Percentiles rank a stretch among this genome's conserved stretches.
Conservation (phyloP, 2,797 vertebrate genomes). For the Sciurus carolinensis region DNA sequence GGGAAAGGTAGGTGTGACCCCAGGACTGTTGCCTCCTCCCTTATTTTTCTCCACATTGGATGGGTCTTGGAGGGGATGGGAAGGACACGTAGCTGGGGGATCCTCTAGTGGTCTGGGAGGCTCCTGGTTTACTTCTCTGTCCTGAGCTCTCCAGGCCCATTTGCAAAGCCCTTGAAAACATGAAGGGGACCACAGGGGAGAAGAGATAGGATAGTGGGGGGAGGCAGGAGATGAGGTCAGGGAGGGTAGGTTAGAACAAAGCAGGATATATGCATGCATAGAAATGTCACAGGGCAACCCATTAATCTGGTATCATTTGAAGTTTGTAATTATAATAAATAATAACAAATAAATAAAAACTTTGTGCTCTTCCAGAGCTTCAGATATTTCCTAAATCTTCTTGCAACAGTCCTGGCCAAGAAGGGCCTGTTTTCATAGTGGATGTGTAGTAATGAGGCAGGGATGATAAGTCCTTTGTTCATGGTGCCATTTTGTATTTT, state of each 20-base stretch:
- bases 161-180: neutral
- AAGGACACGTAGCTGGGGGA: neutral
- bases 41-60: rapidly evolving
- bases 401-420: slow-evolving; percentile 81
- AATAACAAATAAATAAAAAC: neutral
- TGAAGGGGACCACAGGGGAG: neutral
- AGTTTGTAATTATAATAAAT: neutral
- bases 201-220: too few relatives aligned
- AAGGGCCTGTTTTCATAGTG: slow-evolving; percentile 82
- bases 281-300: neutral
- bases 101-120: rapidly evolving
- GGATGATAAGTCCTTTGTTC: slow-evolving; percentile 89
- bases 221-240: neutral
- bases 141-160: neutral
- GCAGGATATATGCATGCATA: too few relatives aligned
- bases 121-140: rapidly evolving
- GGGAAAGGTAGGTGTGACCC: too few relatives aligned
- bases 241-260: neutral
- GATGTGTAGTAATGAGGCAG: slow-evolving; percentile 86
- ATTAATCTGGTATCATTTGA: neutral
- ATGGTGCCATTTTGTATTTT: slow-evolving; percentile 88
- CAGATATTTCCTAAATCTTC: slow-evolving; percentile 84
- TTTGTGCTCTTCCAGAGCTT: slow-evolving; percentile 79
- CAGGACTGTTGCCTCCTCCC: too few relatives aligned
- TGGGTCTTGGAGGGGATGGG: neutral